A percentile compares a stretch with the other conserved stretches of the same genome.
Conservation (phyloP, 37 sponge, comb jelly and placozoan genomes). For the Geodia barretti region DNA sequence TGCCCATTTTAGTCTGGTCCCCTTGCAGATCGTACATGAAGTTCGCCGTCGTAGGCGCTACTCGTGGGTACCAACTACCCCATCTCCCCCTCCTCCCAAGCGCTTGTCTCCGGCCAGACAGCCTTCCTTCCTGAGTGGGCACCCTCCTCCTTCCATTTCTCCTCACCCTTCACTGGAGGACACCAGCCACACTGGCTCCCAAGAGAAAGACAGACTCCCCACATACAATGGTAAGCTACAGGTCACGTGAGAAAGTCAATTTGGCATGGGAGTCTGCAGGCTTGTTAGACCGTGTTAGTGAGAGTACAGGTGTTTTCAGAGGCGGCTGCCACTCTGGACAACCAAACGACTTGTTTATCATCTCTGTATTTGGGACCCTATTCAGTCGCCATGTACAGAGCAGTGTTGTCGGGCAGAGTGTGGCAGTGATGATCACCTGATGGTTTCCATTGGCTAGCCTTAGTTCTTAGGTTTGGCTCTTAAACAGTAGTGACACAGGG, state of each 20-base stretch:
- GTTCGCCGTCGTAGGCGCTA: neutral
- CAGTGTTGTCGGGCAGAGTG: no score
- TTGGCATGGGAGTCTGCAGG: no score
- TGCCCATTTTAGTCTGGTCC: neutral
- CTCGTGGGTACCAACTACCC: neutral
- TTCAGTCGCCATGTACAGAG: no score
- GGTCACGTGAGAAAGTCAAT: no score
- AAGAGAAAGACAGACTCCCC: constrained; percentile 3
- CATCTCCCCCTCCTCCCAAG: neutral
- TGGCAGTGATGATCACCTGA: no score
- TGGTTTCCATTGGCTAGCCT: no score
- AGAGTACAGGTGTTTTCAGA: no score
- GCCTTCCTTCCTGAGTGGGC: neutral
- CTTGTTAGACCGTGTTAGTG: no score
- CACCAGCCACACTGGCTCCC: neutral
- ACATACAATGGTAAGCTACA: neutral
- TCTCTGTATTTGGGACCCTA: neutral
- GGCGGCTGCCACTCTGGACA: no score
- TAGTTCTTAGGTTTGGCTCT: no score
- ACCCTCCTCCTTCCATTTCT: neutral
- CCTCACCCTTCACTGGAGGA: neutral
- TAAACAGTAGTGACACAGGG: no score
- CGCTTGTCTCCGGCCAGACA: neutral
- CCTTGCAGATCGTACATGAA: neutral
- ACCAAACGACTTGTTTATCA: neutral